Evolutionary conservation across 2,113 vertebrate genomes (phyloP).

Genomic region (Clarias macrocephalus): DNA sequence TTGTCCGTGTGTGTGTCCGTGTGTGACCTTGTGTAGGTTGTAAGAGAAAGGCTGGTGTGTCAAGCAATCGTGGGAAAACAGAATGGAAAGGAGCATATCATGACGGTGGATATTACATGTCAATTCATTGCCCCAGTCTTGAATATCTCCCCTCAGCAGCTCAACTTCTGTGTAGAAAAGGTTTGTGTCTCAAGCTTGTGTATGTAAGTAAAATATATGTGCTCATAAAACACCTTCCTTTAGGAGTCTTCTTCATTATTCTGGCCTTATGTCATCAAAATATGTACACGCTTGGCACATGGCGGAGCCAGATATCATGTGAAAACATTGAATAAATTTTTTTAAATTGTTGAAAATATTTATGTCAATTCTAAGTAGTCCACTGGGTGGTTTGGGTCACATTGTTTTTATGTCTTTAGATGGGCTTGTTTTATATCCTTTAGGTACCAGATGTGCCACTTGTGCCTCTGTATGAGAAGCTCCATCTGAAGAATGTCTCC

Average conservation of each 20-base stretch:
- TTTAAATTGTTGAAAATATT: background rate
- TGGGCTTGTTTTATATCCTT: slow-evolving; percentile 47
- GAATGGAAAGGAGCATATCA: slow-evolving; percentile 65
- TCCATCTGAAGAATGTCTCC: slow-evolving; percentile 79
- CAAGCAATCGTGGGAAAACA: slow-evolving; percentile 67
- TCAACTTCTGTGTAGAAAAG: slow-evolving; percentile 80
- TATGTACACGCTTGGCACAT: too few species aligned
- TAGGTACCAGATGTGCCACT: slow-evolving; percentile 67
- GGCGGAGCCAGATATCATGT: too few species aligned
- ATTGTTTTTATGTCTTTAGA: background rate
- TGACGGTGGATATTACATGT: slow-evolving; percentile 75
- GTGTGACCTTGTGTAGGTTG: slow-evolving; percentile 68
- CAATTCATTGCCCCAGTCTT: slow-evolving; percentile 78
- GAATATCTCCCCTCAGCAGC: slow-evolving; percentile 72
- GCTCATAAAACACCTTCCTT: background rate
- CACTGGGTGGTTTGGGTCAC: background rate
- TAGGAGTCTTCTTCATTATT: background rate
- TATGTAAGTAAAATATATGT: background rate
- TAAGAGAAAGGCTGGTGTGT: slow-evolving; percentile 79
- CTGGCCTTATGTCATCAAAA: background rate
- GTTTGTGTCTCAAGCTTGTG: slow-evolving; percentile 59
- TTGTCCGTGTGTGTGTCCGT: slow-evolving; percentile 1
- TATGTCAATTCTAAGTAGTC: background rate
- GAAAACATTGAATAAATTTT: background rate
- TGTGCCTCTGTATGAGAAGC: slow-evolving; percentile 68